Evolutionary conservation across 2,113 vertebrate genomes (phyloP), one percentile per base, ranked within the genome.

Genomic region (Festucalex cinctus): DNA sequence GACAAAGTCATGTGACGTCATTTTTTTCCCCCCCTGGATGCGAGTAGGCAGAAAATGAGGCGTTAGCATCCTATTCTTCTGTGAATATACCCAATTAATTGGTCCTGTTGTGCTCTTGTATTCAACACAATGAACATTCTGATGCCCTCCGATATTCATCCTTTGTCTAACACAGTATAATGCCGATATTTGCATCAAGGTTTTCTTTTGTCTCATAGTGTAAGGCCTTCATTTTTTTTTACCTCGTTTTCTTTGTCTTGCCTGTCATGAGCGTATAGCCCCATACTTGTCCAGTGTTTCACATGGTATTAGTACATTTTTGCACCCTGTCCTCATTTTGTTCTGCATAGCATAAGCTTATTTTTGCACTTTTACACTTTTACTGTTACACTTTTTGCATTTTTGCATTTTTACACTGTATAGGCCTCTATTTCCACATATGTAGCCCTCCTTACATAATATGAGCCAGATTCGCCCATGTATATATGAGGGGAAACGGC

Each of bases 1-100:
- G 66, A 60, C 70, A 70, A 75, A 84, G 85, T 83, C 86, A 85
- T 84, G 81, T 92, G 92, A 92, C 82, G 56, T 70, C 72, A 74
- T 24, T 43, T 71, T 76, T 87, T 41, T 1, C n/a, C n/a, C n/a
- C 39, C 75, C 74, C 81, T 86, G 81, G 71, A 76, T 77, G 70
- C n/a, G 1, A 37, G 53, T 35, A 35, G 54, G 3, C 28, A 66
- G 71, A 37, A 37, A n/a, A 60, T 37, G 58, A 60, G 19, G 58
- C 7, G 32, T 19, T 35, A 58, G 28, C 32, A 26, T 56, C 28
- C 32, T 5, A 5, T 37, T 9, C 35, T 37, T 20, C 13, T 4
- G 28, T 19, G 26, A 17, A 57, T 57, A 9, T 20, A 20, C 16
- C 56, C 13, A 32, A 58, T 58, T 35, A 8, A 4, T 35, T 58